Evolutionary conservation across 2,797 vertebrate species (phyloP).

Genomic region (Zonotrichia albicollis): DNA sequence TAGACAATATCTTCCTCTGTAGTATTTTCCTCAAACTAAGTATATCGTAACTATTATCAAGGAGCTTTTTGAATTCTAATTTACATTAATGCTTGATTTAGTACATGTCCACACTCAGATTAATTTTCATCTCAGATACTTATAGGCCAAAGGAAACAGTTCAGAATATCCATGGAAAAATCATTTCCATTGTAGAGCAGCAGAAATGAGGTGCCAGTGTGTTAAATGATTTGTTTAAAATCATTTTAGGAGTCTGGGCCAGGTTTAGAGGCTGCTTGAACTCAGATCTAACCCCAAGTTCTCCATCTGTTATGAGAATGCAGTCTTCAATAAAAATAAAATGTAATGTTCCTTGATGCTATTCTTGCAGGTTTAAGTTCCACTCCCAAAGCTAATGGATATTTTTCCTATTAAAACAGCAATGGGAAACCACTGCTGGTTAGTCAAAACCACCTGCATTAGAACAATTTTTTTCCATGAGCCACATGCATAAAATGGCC

Average conservation of each 20-base stretch:
- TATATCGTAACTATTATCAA: neutral
- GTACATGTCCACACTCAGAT: neutral
- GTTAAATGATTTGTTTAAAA: neutral
- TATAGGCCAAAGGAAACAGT: neutral
- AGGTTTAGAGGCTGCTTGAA: neutral
- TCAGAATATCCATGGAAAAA: neutral
- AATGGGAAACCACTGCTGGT: neutral
- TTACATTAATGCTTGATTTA: neutral
- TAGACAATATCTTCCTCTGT: neutral
- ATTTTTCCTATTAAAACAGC: neutral
- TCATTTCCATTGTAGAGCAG: neutral
- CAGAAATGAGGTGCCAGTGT: neutral
- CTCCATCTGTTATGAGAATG: neutral
- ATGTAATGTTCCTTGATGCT: neutral
- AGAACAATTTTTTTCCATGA: neutral
- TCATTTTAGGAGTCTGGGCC: neutral
- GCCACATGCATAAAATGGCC: neutral
- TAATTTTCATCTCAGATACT: neutral
- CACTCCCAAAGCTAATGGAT: neutral
- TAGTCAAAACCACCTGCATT: neutral
- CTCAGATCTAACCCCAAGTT: neutral
- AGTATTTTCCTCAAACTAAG: neutral
- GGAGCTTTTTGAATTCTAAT: neutral
- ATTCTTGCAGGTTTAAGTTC: neutral
- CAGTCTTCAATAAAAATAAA: neutral